These are phyloP conservation scores for Cottus gobio DNA, from an alignment of 2,113 vertebrate genomes.

Conservation along the genomic window DNA sequence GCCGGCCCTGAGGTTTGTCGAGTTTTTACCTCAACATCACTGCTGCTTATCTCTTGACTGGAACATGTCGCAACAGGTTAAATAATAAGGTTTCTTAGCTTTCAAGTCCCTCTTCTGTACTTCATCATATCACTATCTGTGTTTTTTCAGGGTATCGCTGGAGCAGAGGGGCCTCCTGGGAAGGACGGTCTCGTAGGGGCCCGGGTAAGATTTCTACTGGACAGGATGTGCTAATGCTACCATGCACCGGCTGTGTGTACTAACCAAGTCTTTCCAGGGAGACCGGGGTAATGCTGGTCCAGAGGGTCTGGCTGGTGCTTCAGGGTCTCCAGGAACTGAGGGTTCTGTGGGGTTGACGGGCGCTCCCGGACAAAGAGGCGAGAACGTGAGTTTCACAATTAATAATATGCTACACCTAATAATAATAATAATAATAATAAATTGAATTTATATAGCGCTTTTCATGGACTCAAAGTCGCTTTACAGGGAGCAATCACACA, in stretches of 20 bases:
- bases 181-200: conserved; percentile 91
- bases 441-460: too few relatives aligned
- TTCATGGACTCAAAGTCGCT: too few relatives aligned
- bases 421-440: too few relatives aligned
- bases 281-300: conserved; percentile 91
- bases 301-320: conserved; percentile 89
- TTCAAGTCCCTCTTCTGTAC: not conserved
- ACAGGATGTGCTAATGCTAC: not conserved
- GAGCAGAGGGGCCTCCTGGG: conserved; percentile 92
- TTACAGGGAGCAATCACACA: not conserved
- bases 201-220: conserved; percentile 84
- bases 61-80: too few relatives aligned
- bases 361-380: conserved; percentile 89
- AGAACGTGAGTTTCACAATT: conserved; percentile 83
- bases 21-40: not conserved
- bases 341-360: conserved; percentile 93
- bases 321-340: conserved; percentile 89
- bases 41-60: not conserved
- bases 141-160: conserved; percentile 86
- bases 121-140: conserved; percentile 13
- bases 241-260: not conserved
- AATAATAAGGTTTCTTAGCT: not conserved
- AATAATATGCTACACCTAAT: not conserved
- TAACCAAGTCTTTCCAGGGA: conserved; percentile 82
- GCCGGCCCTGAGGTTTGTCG: conserved; percentile 91